A percentile compares a stretch with the other conserved stretches of the same genome.
These are phyloP conservation scores for Lepilemur septentrionalis DNA, from an alignment of 2,797 vertebrate genomes.

Conservation along the genomic window DNA sequence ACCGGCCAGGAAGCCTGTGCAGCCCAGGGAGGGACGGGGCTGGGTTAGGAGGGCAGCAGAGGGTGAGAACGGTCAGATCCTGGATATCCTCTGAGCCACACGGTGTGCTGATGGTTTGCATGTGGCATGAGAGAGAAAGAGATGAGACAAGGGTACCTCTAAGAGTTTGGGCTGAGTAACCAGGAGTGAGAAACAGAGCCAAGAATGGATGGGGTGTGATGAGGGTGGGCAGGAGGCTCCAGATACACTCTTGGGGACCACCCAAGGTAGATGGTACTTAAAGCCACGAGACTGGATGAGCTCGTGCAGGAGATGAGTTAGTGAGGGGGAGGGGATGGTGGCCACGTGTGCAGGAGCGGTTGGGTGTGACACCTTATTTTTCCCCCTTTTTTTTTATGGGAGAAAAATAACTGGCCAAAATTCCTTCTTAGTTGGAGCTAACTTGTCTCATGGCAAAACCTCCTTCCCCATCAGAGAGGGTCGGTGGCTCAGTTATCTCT, in stretches of 20 bases:
- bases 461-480: neutral
- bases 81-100: neutral
- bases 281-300: neutral
- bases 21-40: neutral
- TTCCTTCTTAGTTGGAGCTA: constrained; percentile 18
- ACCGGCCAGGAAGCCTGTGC: neutral
- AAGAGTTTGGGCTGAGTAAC: neutral
- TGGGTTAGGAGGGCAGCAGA: neutral
- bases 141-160: neutral
- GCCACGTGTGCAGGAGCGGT: accelerated
- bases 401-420: constrained; percentile 9
- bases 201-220: neutral
- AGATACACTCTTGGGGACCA: neutral
- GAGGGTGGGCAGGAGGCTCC: accelerated
- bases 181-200: neutral
- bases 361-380: neutral
- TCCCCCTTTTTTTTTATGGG: neutral
- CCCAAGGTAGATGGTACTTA: neutral
- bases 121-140: neutral
- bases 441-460: constrained; percentile 26
- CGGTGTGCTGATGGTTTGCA: neutral
- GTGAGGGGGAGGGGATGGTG: neutral
- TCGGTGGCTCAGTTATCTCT: constrained; percentile 57
- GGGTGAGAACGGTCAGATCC: neutral
- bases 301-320: neutral